Conservation (phyloP, 2,888 invertebrate genomes). For the Bombyx huttoni region DNA sequence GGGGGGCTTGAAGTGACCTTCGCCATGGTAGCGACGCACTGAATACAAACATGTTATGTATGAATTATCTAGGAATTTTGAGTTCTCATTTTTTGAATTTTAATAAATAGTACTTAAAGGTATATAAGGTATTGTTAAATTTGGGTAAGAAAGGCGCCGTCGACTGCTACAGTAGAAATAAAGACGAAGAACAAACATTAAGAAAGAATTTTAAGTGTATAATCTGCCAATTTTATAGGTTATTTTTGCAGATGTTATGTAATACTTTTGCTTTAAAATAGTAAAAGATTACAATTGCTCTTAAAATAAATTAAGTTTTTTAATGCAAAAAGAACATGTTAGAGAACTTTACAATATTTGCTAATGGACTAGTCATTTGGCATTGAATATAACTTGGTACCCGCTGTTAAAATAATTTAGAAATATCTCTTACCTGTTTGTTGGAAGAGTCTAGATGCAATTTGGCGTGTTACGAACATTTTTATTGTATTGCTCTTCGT, state of each 20-base stretch:
- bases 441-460: conserved; percentile 46
- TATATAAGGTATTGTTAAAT: too few relatives aligned
- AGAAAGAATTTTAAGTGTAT: neutral
- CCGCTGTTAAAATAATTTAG: too few relatives aligned
- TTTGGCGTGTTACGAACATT: conserved; percentile 44
- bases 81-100: neutral
- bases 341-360: too few relatives aligned
- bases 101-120: too few relatives aligned
- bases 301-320: too few relatives aligned
- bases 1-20: conserved; percentile 45
- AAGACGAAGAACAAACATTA: too few relatives aligned
- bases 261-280: conserved; percentile 10
- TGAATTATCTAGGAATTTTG: neutral
- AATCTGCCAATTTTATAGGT: conserved; percentile 19
- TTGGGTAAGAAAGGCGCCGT: too few relatives aligned
- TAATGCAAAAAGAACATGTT: too few relatives aligned
- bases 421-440: conserved; percentile 34
- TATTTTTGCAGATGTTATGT: conserved; percentile 38
- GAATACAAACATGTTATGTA: conserved; percentile 2
- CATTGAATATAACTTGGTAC: too few relatives aligned
- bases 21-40: conserved; percentile 53
- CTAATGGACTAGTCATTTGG: too few relatives aligned
- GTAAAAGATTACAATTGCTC: too few relatives aligned
- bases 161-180: neutral
- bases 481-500: conserved; percentile 7